A percentile compares a stretch with the other conserved stretches of the same genome.
These are phyloP conservation scores for Lordiphosa collinella DNA, from an alignment of 1,140 invertebrate species.

Conservation along the genomic window DNA sequence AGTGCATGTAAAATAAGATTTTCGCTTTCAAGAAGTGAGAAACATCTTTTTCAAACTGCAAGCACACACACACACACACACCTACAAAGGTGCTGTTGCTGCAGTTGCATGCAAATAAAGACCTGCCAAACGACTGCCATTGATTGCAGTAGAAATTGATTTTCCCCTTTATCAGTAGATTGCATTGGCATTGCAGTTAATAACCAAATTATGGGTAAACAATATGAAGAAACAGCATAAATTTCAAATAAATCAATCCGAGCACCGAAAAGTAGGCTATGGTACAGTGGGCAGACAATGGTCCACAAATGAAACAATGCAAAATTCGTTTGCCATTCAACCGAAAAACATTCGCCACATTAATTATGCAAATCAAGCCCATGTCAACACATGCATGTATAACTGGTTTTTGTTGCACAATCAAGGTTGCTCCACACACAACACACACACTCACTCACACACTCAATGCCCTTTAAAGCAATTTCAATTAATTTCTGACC, in stretches of 20 bases:
- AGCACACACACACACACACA: constrained; percentile 5
- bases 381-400: neutral
- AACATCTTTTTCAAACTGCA: constrained; percentile 48
- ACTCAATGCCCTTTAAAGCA: constrained; percentile 16
- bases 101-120: constrained; percentile 44
- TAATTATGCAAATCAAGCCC: constrained; percentile 31
- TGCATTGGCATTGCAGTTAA: constrained; percentile 32
- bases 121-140: constrained; percentile 49
- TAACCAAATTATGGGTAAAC: constrained; percentile 62
- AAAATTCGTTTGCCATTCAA: constrained; percentile 31
- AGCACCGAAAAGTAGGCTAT: neutral
- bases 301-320: constrained; percentile 9
- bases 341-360: constrained; percentile 20
- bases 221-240: constrained; percentile 25
- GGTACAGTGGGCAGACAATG: neutral
- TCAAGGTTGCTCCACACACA: neutral
- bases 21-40: constrained; percentile 56
- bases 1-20: constrained; percentile 70
- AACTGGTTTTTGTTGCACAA: neutral
- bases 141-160: constrained; percentile 60
- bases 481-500: constrained; percentile 42
- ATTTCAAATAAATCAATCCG: constrained; percentile 2
- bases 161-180: constrained; percentile 37
- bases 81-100: constrained; percentile 29
- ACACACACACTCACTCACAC: neutral